phyloP scores from a whole-genome alignment of 2,888 invertebrate species.

The Eudemis profundana region DNA sequence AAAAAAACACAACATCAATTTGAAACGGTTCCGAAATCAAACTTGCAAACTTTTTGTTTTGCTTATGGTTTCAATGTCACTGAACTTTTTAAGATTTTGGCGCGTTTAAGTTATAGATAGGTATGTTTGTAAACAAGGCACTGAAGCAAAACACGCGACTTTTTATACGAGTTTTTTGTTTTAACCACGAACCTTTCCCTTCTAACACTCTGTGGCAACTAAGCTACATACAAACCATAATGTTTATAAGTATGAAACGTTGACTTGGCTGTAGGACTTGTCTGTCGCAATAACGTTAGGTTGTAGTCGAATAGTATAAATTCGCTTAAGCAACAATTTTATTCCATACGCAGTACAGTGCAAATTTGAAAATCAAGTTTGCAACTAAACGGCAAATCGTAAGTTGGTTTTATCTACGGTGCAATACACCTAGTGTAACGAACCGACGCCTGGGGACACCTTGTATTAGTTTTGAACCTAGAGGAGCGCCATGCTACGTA shows the following conservation, averaged over 20 bases:
- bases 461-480: no score
- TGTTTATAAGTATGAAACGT: conserved; percentile 80
- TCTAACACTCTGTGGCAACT: conserved; percentile 76
- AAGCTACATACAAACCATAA: conserved; percentile 76
- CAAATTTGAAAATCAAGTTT: conserved; percentile 50
- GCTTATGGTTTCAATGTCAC: conserved; percentile 35
- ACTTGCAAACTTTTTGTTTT: conserved; percentile 18
- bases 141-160: conserved; percentile 21
- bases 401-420: conserved; percentile 63
- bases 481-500: no score
- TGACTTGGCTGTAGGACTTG: conserved; percentile 65
- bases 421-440: conserved; percentile 70
- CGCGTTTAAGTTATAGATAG: conserved; percentile 26
- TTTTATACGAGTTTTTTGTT: conserved; percentile 37
- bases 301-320: conserved; percentile 19
- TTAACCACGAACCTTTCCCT: conserved; percentile 71
- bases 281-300: conserved; percentile 71
- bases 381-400: conserved; percentile 54
- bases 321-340: conserved; percentile 46
- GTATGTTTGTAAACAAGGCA: conserved; percentile 41
- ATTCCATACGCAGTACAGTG: conserved; percentile 50
- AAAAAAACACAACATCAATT: conserved; percentile 36
- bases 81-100: conserved; percentile 25
- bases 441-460: no score
- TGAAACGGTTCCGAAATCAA: conserved; percentile 38